phyloP scores from a whole-genome alignment of 2,888 invertebrate genomes.

The Clostera curtula region DNA sequence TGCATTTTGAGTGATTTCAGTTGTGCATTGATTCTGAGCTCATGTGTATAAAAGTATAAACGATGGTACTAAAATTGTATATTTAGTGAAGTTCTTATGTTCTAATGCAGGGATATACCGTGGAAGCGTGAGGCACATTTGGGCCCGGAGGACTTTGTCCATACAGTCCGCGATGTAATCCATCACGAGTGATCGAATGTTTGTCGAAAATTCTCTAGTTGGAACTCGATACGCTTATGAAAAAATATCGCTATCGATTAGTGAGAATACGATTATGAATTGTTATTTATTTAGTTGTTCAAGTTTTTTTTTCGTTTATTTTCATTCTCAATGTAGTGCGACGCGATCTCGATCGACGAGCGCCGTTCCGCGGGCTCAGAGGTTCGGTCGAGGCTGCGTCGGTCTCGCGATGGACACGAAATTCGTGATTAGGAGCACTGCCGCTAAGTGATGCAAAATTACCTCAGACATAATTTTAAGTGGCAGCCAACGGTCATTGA shows the following conservation, averaged over 20 bases:
- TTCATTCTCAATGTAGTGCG: conserved; percentile 10
- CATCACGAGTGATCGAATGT: conserved; percentile 14
- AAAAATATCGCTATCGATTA: conserved; percentile 22
- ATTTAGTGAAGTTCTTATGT: conserved; percentile 27
- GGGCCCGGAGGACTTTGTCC: conserved; percentile 19
- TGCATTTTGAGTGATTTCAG: conserved; percentile 26
- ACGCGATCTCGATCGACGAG: not conserved
- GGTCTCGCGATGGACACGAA: conserved; percentile 5
- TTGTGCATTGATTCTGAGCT: conserved; percentile 8
- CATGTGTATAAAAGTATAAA: conserved; percentile 19
- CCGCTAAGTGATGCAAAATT: conserved; percentile 32
- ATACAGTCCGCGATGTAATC: conserved; percentile 6
- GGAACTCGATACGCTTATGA: conserved; percentile 27
- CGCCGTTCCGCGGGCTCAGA: not conserved
- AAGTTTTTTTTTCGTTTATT: conserved; percentile 21
- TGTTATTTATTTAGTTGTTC: conserved; percentile 32
- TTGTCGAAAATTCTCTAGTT: conserved; percentile 6
- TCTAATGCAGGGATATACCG: conserved; percentile 33
- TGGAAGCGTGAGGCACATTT: too few species aligned
- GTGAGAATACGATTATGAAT: conserved; percentile 24
- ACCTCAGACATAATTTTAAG: conserved; percentile 36
- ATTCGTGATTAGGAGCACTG: conserved; percentile 24
- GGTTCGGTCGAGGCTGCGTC: conserved; percentile 3
- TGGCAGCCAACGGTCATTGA: conserved; percentile 26
- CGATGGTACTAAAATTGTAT: conserved; percentile 26